Evolutionary conservation across 2,888 invertebrate genomes (phyloP), one percentile per base, ranked within the genome.

Genomic region (Taphrorychus bicolor): DNA sequence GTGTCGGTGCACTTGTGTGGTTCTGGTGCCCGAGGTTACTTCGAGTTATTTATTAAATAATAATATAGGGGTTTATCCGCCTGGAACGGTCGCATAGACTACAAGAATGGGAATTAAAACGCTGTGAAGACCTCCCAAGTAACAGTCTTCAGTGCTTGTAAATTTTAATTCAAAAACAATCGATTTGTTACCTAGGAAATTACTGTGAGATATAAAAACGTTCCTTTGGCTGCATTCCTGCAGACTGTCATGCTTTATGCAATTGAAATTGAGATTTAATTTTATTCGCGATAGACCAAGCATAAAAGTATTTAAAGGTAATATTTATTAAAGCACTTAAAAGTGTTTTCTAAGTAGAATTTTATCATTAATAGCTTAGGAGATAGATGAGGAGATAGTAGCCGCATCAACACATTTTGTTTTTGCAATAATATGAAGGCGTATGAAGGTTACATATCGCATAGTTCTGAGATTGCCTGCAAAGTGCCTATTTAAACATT

Each of bases 161-260:
- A 32, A 32, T 32, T 32, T 32, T 9, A 32, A 32, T 9, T 9
- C 24, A 32, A 1, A 32, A 32, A 32, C 7, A 32, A 32, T 45
- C 45, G 17, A 2, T 5, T 16, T 45, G 14, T 45, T 45, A 45
- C 14, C 11, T 45, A 45, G n/a, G n/a, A n/a, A n/a, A n/a, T n/a
- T n/a, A n/a, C n/a, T n/a, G n/a, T n/a, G n/a, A n/a, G n/a, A n/a
- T n/a, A n/a, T n/a, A n/a, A n/a, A n/a, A 24, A 42, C 4, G 66
- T 66, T 60, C 60, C 66, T 56, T 60, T 54, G n/a, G 66, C 56
- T 66, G 49, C 56, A 40, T 42, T 18, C 56, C 17, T 66, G 21
- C 21, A 51, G 57, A 60, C 56, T 53, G 18, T 60, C 56, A 51
- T 57, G 56, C 60, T 18, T 60, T 60, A 60, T 56, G 57, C 51